Conservation (phyloP, 2,113 vertebrate genomes). For the Pangasianodon hypophthalmus region DNA sequence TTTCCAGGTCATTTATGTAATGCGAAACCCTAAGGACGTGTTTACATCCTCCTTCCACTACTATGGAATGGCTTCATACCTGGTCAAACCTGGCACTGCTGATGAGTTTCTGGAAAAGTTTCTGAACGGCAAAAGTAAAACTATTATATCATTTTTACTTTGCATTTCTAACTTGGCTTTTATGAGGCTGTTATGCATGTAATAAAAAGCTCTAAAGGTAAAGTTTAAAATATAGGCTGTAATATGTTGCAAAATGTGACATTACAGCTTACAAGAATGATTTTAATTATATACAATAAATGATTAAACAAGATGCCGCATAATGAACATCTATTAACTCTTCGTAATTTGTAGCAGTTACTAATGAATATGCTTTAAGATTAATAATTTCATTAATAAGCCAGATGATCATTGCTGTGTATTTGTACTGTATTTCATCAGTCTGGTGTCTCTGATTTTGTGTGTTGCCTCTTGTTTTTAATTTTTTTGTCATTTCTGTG, state of each 20-base stretch:
- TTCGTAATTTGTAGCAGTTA: background rate
- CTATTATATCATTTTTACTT: background rate
- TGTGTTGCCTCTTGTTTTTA: background rate
- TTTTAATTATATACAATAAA: background rate
- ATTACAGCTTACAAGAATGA: background rate
- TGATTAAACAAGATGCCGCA: background rate
- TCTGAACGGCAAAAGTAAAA: conserved; percentile 68
- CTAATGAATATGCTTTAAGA: background rate
- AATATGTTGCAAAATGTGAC: background rate
- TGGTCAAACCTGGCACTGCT: conserved; percentile 66
- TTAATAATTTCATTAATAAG: background rate
- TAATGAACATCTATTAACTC: background rate
- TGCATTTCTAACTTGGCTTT: background rate
- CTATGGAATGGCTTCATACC: conserved; percentile 56
- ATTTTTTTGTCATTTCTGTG: background rate
- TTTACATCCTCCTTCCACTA: conserved; percentile 72
- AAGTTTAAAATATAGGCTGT: background rate
- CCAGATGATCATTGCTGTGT: background rate
- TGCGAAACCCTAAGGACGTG: conserved; percentile 74
- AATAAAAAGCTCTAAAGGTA: background rate
- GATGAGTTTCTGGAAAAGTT: conserved; percentile 72
- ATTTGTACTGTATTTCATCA: background rate
- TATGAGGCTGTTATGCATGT: background rate
- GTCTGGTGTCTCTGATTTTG: background rate
- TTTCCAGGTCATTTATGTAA: conserved; percentile 70